Percentiles rank a stretch among this genome's conserved stretches.
phyloP scores from a whole-genome alignment of 2,888 invertebrate genomes.

The Heteromyza rotundicornis region DNA sequence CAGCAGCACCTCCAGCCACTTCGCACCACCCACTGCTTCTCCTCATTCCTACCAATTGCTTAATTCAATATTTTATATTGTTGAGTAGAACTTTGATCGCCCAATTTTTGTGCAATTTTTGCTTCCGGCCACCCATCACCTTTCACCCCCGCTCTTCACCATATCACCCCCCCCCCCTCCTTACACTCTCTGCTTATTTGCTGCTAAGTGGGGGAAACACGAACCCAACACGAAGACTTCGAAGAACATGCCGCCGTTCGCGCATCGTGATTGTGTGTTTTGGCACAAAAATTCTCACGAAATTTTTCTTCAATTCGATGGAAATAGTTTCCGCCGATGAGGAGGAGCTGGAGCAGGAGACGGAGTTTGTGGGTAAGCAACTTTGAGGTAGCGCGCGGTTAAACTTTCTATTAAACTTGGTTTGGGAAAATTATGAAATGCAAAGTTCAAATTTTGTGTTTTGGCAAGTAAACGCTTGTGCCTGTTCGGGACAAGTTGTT shows the following conservation, averaged over 20 bases:
- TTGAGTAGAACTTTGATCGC: background rate
- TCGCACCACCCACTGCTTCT: background rate
- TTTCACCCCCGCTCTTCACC: background rate
- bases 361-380: too few species aligned
- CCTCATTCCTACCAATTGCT: background rate
- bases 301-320: too few species aligned
- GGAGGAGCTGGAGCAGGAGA: too few species aligned
- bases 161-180: background rate
- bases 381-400: too few species aligned
- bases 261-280: background rate
- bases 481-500: too few species aligned
- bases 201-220: background rate
- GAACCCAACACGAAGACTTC: background rate
- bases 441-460: too few species aligned
- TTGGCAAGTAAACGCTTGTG: too few species aligned
- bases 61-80: slow-evolving; percentile 9
- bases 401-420: too few species aligned
- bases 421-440: too few species aligned
- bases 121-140: background rate
- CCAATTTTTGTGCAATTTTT: too few species aligned
- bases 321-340: too few species aligned
- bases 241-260: background rate
- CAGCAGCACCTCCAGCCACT: slow-evolving; percentile 21
- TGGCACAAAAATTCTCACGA: slow-evolving; percentile 44
- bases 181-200: background rate